A percentile compares a stretch with the other conserved stretches of the same genome.
These are phyloP conservation scores for Hippopotamus amphibius DNA, from an alignment of 2,113 vertebrate genomes.

Conservation along the genomic window DNA sequence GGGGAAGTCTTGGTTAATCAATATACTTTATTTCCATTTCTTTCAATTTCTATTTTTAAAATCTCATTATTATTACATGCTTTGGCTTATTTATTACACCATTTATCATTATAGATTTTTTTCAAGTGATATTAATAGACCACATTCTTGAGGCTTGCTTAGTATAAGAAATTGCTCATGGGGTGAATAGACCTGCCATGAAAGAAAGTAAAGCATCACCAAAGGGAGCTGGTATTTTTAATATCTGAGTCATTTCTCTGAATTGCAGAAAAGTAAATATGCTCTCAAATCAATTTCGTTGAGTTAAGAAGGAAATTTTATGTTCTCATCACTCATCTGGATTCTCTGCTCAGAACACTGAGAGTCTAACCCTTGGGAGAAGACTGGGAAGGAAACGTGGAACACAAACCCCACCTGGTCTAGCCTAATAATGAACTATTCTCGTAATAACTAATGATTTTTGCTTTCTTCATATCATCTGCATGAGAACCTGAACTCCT, in stretches of 20 bases:
- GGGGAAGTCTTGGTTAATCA: neutral
- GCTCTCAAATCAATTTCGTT: slow-evolving; percentile 33
- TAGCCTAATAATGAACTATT: neutral
- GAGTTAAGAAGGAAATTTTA: slow-evolving; percentile 34
- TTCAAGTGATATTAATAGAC: slow-evolving; percentile 53
- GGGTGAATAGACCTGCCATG: neutral
- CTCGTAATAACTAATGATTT: neutral
- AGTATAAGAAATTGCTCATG: neutral
- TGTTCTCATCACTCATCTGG: neutral
- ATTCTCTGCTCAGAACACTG: slow-evolving; percentile 2
- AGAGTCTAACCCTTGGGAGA: neutral
- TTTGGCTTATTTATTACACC: slow-evolving; percentile 43
- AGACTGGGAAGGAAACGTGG: neutral
- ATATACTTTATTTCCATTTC: slow-evolving; percentile 42
- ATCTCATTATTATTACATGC: neutral
- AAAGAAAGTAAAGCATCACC: neutral
- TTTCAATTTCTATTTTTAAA: slow-evolving; percentile 56
- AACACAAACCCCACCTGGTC: neutral
- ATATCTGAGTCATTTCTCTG: slow-evolving; percentile 45
- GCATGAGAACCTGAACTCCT: neutral
- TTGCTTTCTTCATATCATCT: neutral
- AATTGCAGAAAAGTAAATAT: slow-evolving; percentile 31
- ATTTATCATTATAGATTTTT: slow-evolving; percentile 65
- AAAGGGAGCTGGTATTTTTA: neutral
- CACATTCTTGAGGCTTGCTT: neutral